phyloP scores from a whole-genome alignment of 2,888 invertebrate genomes.

The Abrostola tripartita region DNA sequence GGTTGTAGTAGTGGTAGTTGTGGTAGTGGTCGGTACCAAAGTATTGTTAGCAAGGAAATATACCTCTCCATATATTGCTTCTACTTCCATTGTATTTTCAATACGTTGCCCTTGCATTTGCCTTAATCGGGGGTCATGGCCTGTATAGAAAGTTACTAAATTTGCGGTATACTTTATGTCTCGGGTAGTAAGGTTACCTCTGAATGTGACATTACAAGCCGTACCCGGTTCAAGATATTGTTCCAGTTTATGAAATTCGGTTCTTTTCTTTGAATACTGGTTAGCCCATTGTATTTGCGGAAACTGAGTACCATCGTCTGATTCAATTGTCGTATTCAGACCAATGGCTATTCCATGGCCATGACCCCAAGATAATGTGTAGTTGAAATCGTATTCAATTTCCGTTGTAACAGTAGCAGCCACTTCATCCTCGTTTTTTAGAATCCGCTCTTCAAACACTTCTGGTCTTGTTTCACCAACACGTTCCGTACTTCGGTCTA shows the following conservation, averaged over 20 bases:
- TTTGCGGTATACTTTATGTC: conserved; percentile 93
- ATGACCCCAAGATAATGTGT: conserved; percentile 93
- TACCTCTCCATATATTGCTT: conserved; percentile 92
- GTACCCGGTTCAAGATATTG: conserved; percentile 93
- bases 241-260: conserved; percentile 89
- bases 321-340: conserved; percentile 89
- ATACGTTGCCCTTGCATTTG: conserved; percentile 89
- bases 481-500: conserved; percentile 87
- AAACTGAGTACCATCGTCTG: conserved; percentile 87
- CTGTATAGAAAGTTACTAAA: conserved; percentile 91
- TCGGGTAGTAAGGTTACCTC: conserved; percentile 91
- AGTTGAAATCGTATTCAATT: conserved; percentile 91
- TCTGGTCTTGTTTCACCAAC: conserved; percentile 83
- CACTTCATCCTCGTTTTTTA: conserved; percentile 87
- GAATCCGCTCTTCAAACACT: conserved; percentile 84
- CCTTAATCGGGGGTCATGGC: conserved; percentile 88
- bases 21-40: conserved; percentile 93
- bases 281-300: conserved; percentile 92
- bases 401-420: conserved; percentile 91
- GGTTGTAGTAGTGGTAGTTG: conserved; percentile 89
- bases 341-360: conserved; percentile 92
- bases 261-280: conserved; percentile 85
- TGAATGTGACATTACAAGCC: conserved; percentile 93
- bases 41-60: conserved; percentile 93
- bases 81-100: conserved; percentile 91